Conservation (phyloP, 2,888 invertebrate genomes). For the Andrena praecox region DNA sequence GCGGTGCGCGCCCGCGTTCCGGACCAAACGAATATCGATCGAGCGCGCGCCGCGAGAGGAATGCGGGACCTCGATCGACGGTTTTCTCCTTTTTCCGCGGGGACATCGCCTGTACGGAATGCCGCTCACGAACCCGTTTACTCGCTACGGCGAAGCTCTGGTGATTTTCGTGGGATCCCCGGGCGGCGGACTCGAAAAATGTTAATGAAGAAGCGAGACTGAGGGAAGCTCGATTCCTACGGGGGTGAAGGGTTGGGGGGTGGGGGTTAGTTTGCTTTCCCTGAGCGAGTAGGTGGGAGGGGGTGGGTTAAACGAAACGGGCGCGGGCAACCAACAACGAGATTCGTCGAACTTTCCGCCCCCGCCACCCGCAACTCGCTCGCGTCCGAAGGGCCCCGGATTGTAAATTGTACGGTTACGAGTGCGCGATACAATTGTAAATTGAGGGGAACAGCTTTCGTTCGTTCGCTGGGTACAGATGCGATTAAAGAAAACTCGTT, state of each 20-base stretch:
- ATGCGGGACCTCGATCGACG: background rate
- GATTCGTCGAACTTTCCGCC: constrained; percentile 29
- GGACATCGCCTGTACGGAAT: constrained; percentile 1
- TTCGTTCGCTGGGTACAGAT: constrained; percentile 17
- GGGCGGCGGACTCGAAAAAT: constrained; percentile 33
- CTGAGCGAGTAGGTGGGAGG: background rate
- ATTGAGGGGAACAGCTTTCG: constrained; percentile 28
- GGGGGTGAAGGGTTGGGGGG: too few species aligned
- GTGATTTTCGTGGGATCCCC: constrained; percentile 32
- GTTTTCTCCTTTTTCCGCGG: background rate
- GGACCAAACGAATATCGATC: constrained; percentile 54
- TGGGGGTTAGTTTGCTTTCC: constrained; percentile 38
- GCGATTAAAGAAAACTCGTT: constrained; percentile 14
- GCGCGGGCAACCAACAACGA: constrained; percentile 17
- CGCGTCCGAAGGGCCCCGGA: constrained; percentile 4
- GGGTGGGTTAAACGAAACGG: constrained; percentile 40
- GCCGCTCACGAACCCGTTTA: constrained; percentile 34
- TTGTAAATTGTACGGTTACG: constrained; percentile 11
- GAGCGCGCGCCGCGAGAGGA: constrained; percentile 20
- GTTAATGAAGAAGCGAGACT: constrained; percentile 45
- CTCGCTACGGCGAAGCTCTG: constrained; percentile 30
- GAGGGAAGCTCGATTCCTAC: constrained; percentile 22
- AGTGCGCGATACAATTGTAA: constrained; percentile 34
- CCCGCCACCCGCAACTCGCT: constrained; percentile 1
- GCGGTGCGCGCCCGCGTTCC: constrained; percentile 32